Evolutionary conservation across 2,113 vertebrate genomes (phyloP).

Genomic region (Podiceps cristatus): DNA sequence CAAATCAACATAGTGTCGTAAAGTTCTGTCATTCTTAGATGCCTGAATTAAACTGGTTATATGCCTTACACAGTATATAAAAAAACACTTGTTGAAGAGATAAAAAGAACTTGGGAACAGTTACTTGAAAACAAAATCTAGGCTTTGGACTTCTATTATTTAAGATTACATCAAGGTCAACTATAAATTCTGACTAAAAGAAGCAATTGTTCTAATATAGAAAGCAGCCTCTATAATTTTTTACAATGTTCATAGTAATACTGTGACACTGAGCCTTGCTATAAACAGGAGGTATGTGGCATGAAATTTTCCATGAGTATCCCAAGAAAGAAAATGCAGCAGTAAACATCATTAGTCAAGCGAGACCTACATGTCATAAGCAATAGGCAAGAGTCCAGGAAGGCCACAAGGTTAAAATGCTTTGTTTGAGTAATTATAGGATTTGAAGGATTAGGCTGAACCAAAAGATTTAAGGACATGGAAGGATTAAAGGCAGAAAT

Average conservation of each 20-base stretch:
- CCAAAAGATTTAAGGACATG: constrained; percentile 41
- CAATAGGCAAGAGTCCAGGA: constrained; percentile 47
- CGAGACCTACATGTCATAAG: constrained; percentile 11
- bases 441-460: constrained; percentile 66
- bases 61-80: background rate
- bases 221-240: background rate
- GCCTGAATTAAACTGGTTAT: background rate
- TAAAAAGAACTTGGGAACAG: background rate
- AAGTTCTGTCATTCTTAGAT: background rate
- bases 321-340: constrained; percentile 20
- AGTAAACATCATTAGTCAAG: constrained; percentile 61
- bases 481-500: constrained; percentile 56
- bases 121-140: background rate
- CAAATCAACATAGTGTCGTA: background rate
- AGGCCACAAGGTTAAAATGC: constrained; percentile 67
- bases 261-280: background rate
- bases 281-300: background rate
- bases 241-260: background rate
- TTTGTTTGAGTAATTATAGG: constrained; percentile 69
- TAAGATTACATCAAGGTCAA: background rate
- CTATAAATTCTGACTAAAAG: background rate
- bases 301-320: constrained; percentile 22
- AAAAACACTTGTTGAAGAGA: background rate
- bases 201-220: background rate
- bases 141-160: background rate